Percentiles rank a stretch among this genome's conserved stretches.
Conservation (phyloP, 2,797 vertebrate species). For the Phrynocephalus vlangalii region DNA sequence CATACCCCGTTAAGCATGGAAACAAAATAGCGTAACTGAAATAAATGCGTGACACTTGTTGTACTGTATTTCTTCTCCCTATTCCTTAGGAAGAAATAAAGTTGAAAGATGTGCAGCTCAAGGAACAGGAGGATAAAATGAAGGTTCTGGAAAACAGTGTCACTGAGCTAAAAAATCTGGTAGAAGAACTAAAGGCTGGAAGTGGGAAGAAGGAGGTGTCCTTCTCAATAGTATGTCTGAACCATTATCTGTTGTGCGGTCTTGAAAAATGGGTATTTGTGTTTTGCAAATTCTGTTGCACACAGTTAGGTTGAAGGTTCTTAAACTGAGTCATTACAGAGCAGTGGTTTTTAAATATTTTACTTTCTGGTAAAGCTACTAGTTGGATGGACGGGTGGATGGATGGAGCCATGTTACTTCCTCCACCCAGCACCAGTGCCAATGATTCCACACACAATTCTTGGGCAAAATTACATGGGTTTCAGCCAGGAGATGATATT, state of each 20-base stretch:
- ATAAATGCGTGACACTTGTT: not conserved
- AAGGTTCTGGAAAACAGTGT: constrained; percentile 52
- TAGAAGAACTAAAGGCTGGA: constrained; percentile 69
- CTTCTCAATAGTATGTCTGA: constrained; percentile 67
- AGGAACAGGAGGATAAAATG: constrained; percentile 77
- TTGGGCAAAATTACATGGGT: too few species aligned
- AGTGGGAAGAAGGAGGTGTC: constrained; percentile 47
- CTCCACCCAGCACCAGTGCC: not conserved
- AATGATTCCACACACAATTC: not conserved
- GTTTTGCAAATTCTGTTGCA: not conserved
- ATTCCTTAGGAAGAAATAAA: constrained; percentile 74
- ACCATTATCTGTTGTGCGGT: constrained; percentile 7
- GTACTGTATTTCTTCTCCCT: not conserved
- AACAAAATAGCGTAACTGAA: not conserved
- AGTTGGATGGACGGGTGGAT: too few species aligned
- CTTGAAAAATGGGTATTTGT: not conserved
- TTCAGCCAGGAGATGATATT: not conserved
- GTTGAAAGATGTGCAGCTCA: constrained; percentile 71
- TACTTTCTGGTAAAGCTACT: not conserved
- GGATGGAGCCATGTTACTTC: not conserved
- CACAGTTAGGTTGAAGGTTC: not conserved
- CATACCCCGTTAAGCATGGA: not conserved
- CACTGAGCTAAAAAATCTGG: constrained; percentile 50
- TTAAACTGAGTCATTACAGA: not conserved
- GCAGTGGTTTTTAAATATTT: not conserved